Evolutionary conservation across 1,140 invertebrate genomes (phyloP).

Genomic region (Heliothis subflexa): DNA sequence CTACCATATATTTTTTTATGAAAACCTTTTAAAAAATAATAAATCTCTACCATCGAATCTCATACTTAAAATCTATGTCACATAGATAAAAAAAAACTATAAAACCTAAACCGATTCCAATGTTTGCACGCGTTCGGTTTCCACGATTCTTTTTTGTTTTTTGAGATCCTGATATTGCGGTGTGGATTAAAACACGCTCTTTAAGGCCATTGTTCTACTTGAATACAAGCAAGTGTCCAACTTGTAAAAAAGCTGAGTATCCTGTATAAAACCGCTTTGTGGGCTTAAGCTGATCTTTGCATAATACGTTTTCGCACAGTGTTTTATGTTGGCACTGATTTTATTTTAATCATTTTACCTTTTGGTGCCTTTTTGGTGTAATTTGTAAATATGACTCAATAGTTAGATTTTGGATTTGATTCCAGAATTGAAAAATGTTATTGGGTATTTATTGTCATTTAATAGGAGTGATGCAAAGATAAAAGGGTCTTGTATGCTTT

Average conservation of each 20-base stretch:
- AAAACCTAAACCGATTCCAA: conserved; percentile 9
- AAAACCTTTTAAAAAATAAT: no score
- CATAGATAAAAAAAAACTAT: not conserved
- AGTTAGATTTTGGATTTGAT: no score
- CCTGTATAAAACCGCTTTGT: conserved; percentile 3
- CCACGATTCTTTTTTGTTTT: conserved; percentile 22
- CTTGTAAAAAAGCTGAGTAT: not conserved
- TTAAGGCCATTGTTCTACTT: conserved; percentile 18
- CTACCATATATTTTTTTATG: no score
- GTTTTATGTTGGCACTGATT: not conserved
- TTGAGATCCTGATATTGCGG: conserved; percentile 17
- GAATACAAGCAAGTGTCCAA: conserved; percentile 27
- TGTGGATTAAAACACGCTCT: conserved; percentile 34
- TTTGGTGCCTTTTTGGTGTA: not conserved
- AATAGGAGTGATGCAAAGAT: no score
- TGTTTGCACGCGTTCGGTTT: not conserved
- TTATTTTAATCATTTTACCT: not conserved
- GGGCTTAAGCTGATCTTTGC: not conserved
- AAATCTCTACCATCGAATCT: no score
- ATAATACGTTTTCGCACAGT: not conserved
- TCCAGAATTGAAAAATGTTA: no score
- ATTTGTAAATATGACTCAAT: no score
- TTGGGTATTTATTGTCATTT: no score
- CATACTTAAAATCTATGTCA: no score
- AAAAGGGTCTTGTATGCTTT: no score